phyloP scores from a whole-genome alignment of 1,140 invertebrate species.

The Megalopta genalis region DNA sequence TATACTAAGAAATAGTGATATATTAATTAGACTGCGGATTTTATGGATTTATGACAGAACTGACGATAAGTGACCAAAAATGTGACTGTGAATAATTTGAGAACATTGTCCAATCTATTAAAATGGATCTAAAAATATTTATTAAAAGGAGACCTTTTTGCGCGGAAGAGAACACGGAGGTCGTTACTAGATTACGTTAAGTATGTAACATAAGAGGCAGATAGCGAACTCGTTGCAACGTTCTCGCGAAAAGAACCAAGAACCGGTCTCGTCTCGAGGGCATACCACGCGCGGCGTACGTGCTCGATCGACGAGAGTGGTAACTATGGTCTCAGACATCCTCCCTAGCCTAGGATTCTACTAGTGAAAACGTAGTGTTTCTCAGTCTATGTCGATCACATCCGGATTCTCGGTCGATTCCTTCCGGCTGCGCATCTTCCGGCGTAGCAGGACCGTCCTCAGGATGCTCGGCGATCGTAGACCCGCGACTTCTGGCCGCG shows the following conservation, averaged over 20 bases:
- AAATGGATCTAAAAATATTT: too few species aligned
- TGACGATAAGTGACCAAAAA: too few species aligned
- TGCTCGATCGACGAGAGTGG: conserved; percentile 18
- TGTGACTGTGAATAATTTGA: too few species aligned
- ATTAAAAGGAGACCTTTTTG: too few species aligned
- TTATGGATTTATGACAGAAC: too few species aligned
- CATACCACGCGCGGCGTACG: conserved; percentile 28
- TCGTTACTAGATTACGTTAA: too few species aligned
- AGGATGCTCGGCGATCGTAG: conserved; percentile 71
- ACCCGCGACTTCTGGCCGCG: conserved; percentile 77
- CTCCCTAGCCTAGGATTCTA: conserved; percentile 29
- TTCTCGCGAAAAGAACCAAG: not conserved
- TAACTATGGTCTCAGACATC: conserved; percentile 1
- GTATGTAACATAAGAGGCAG: too few species aligned
- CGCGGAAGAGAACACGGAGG: too few species aligned
- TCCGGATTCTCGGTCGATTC: conserved; percentile 70
- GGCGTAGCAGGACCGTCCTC: conserved; percentile 73
- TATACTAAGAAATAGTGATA: too few species aligned
- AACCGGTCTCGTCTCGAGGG: not conserved
- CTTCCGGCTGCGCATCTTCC: conserved; percentile 70
- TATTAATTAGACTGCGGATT: too few species aligned
- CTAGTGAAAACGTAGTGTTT: conserved; percentile 44
- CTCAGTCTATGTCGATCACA: conserved; percentile 61
- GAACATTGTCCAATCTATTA: too few species aligned
- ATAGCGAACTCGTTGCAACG: not conserved